Conservation (phyloP, 2,113 vertebrate genomes). For the Taxidea taxus region DNA sequence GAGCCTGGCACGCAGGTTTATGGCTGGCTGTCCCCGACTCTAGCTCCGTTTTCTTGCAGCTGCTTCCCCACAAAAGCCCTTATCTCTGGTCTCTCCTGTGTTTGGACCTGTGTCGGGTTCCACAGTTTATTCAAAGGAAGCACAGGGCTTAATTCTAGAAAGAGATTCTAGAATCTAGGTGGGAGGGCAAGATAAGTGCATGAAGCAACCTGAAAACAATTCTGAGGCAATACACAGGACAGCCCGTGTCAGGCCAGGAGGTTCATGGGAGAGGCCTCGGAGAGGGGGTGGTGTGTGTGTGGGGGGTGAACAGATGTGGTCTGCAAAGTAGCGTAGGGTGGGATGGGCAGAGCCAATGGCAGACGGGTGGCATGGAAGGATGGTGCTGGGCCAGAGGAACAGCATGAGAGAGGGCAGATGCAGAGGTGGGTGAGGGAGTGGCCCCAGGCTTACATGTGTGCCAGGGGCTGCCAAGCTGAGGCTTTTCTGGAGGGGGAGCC, state of each 20-base stretch:
- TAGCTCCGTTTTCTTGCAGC: not conserved
- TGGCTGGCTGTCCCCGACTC: not conserved
- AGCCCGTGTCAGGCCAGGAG: not conserved
- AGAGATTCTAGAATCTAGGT: slow-evolving; percentile 10
- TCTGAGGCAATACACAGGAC: not conserved
- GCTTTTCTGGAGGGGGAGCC: not conserved
- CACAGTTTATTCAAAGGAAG: not conserved
- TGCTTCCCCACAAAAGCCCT: not conserved
- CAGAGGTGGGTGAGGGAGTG: rapidly evolving
- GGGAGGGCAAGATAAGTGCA: not conserved
- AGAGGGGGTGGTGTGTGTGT: too few relatives aligned
- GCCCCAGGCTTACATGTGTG: not conserved
- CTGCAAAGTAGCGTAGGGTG: not conserved
- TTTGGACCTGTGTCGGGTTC: not conserved
- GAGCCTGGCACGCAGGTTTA: not conserved
- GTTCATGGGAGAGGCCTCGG: not conserved
- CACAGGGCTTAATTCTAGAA: not conserved
- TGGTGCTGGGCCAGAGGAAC: not conserved
- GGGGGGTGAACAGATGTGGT: not conserved
- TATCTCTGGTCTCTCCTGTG: not conserved
- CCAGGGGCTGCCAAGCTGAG: rapidly evolving
- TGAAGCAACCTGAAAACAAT: slow-evolving; percentile 16
- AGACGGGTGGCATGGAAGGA: not conserved
- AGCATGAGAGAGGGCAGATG: not conserved
- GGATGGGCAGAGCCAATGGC: not conserved